Percentiles rank a stretch among this genome's conserved stretches.
These are phyloP conservation scores for Zaprionus kolodkinae DNA, from an alignment of 1,140 invertebrate genomes.

Conservation along the genomic window DNA sequence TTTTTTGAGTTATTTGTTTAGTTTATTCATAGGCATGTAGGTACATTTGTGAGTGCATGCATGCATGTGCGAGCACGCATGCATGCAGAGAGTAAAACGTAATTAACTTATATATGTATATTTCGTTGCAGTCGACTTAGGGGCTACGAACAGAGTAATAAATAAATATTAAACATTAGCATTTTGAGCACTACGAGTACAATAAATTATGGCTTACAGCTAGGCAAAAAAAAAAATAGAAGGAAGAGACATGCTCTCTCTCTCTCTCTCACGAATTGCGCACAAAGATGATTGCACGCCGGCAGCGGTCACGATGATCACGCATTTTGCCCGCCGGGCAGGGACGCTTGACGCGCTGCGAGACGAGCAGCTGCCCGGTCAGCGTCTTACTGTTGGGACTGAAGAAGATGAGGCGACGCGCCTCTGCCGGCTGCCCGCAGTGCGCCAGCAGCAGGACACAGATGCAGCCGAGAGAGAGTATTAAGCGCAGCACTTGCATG, in stretches of 20 bases:
- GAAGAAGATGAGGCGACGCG: constrained; percentile 65
- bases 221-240: constrained; percentile 3
- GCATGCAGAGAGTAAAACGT: not conserved
- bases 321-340: constrained; percentile 74
- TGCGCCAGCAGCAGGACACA: constrained; percentile 48
- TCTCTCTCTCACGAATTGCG: constrained; percentile 50
- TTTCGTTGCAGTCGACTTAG: constrained; percentile 3
- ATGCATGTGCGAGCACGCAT: not conserved
- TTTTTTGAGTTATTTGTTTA: not conserved
- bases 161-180: constrained; percentile 9
- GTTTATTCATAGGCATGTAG: constrained; percentile 1
- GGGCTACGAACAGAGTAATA: constrained; percentile 1
- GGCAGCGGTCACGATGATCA: constrained; percentile 77
- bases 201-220: constrained; percentile 7
- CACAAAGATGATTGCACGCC: constrained; percentile 69
- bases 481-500: constrained; percentile 56
- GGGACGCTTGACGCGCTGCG: constrained; percentile 49
- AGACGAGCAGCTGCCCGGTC: constrained; percentile 68
- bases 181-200: not conserved
- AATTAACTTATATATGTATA: constrained; percentile 7
- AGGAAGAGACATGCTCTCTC: not conserved
- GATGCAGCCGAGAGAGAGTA: constrained; percentile 32
- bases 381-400: constrained; percentile 48
- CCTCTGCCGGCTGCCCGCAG: constrained; percentile 33
- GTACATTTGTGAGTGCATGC: not conserved